Conservation (phyloP, 37 sponge, comb jelly and placozoan genomes). For the Halichondria panicea region DNA sequence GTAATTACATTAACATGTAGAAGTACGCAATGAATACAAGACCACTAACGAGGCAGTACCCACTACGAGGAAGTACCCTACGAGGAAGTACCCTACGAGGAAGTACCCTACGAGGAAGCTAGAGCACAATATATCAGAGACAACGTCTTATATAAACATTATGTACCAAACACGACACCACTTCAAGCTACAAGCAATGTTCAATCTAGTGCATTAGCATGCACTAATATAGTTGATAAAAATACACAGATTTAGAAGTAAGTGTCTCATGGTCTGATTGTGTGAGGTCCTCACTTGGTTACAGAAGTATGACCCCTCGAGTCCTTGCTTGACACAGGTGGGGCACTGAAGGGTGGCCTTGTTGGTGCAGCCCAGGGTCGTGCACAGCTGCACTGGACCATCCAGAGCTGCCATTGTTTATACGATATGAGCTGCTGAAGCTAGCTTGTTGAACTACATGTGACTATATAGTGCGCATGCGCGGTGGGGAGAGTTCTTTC, state of each 20-base stretch:
- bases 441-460: not conserved
- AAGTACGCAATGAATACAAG: too few relatives aligned
- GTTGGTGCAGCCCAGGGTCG: slow-evolving; percentile 71
- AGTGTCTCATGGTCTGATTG: not conserved
- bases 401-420: not conserved
- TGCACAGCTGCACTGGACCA: slow-evolving; percentile 8
- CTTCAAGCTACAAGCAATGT: too few relatives aligned
- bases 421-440: not conserved
- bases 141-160: too few relatives aligned
- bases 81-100: too few relatives aligned
- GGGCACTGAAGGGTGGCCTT: slow-evolving; percentile 89
- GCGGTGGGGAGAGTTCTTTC: slow-evolving; percentile 9
- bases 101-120: too few relatives aligned
- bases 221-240: not conserved
- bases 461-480: slow-evolving; percentile 41
- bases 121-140: too few relatives aligned
- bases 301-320: slow-evolving; percentile 88
- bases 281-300: slow-evolving; percentile 64
- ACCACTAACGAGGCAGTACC: too few relatives aligned
- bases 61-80: too few relatives aligned
- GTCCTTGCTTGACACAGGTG: slow-evolving; percentile 79
- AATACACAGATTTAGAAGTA: not conserved
- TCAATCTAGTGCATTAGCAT: too few relatives aligned
- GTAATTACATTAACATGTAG: too few relatives aligned
- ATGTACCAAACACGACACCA: too few relatives aligned